phyloP scores from a whole-genome alignment of 92 coral and sea anemone species.

The Meandrina meandrites region DNA sequence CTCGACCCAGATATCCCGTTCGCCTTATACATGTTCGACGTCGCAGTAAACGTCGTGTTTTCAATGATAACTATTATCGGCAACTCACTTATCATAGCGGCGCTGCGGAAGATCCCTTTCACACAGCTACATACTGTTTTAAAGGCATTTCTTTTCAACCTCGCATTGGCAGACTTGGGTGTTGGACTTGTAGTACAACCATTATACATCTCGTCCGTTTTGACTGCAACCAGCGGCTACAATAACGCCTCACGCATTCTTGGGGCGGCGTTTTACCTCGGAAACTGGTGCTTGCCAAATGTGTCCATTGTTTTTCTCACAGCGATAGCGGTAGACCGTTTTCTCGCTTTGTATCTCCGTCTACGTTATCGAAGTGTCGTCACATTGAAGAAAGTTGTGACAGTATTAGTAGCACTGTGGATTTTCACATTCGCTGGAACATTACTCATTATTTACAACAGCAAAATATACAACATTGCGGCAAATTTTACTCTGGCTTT shows the following conservation, averaged over 20 bases:
- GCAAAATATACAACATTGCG: slow-evolving; percentile 7
- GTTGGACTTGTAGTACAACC: slow-evolving; percentile 29
- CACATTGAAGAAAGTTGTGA: slow-evolving; percentile 3
- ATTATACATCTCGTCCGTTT: slow-evolving; percentile 14
- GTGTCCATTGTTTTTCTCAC: slow-evolving; percentile 4
- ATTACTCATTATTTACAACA: slow-evolving; percentile 4
- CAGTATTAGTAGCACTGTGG: slow-evolving; percentile 10
- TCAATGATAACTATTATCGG: slow-evolving; percentile 5
- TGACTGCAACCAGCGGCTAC: slow-evolving; percentile 5
- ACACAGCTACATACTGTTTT: slow-evolving; percentile 13
- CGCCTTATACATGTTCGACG: slow-evolving; percentile 25
- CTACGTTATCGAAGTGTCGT: slow-evolving; percentile 5
- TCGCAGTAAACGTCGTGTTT: slow-evolving; percentile 9
- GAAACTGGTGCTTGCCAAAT: slow-evolving; percentile 24
- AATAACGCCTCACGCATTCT: slow-evolving; percentile 3
- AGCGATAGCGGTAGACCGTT: slow-evolving; percentile 29
- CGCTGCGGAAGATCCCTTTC: background rate
- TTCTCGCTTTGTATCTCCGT: slow-evolving; percentile 8
- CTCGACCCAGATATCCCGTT: slow-evolving; percentile 9
- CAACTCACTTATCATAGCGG: slow-evolving; percentile 21
- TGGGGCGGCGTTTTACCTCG: slow-evolving; percentile 15
- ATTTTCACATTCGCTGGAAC: background rate
- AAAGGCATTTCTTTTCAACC: slow-evolving; percentile 26
- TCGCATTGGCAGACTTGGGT: slow-evolving; percentile 22
- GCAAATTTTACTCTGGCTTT: background rate